A percentile compares a stretch with the other conserved stretches of the same genome.
These are phyloP conservation scores for Scopus umbretta DNA, from an alignment of 2,113 vertebrate genomes.

Conservation along the genomic window DNA sequence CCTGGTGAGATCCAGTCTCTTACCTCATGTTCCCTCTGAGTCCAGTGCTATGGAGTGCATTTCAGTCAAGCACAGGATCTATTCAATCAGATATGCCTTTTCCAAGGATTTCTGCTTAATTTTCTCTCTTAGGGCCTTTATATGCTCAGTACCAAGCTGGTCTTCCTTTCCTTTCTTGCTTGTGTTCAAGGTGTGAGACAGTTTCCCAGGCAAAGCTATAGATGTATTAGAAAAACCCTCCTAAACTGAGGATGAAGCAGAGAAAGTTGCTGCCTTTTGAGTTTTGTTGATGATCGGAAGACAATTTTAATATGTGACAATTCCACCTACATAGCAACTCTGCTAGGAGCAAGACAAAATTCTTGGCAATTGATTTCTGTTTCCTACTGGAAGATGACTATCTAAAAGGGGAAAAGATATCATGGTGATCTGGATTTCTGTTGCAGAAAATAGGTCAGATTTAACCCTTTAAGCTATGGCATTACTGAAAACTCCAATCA, in stretches of 20 bases:
- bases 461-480: background rate
- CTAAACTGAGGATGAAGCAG: background rate
- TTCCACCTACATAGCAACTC: conserved; percentile 22
- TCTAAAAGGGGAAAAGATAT: background rate
- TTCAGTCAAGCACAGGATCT: background rate
- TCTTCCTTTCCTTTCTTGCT: background rate
- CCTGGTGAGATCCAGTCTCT: background rate
- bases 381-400: background rate
- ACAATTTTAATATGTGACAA: conserved; percentile 16
- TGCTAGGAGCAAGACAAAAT: background rate
- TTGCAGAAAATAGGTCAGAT: background rate
- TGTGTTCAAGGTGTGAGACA: background rate
- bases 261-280: background rate
- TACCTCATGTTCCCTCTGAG: background rate
- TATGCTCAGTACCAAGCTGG: background rate
- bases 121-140: background rate
- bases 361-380: background rate
- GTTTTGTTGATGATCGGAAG: background rate
- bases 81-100: background rate
- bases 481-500: background rate
- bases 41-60: background rate
- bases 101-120: background rate
- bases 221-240: background rate
- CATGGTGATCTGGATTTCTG: background rate
- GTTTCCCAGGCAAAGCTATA: background rate